Conservation (phyloP, 2,797 vertebrate genomes). For the Cryptoprocta ferox region DNA sequence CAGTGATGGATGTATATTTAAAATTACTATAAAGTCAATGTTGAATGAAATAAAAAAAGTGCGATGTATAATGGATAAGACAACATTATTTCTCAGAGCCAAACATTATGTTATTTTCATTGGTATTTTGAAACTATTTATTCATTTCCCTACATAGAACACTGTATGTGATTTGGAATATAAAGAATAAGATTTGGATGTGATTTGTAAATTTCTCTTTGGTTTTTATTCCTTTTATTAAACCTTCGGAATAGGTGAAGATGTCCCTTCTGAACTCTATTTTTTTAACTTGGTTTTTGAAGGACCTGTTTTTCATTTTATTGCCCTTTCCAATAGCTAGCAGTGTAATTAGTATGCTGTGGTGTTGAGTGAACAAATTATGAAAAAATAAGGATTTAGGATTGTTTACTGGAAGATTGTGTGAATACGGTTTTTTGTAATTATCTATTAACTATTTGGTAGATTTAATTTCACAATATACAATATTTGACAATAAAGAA, state of each 20-base stretch:
- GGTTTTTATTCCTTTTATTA: conserved; percentile 34
- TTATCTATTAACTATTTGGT: neutral
- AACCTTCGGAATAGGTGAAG: conserved; percentile 1
- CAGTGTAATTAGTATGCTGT: neutral
- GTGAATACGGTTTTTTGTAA: neutral
- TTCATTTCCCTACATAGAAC: conserved; percentile 57
- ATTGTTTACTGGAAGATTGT: neutral
- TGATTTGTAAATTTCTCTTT: conserved; percentile 47
- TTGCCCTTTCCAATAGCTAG: conserved; percentile 33
- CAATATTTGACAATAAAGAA: neutral
- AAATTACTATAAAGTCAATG: conserved; percentile 62
- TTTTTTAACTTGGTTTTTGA: conserved; percentile 34
- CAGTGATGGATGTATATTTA: conserved; percentile 66
- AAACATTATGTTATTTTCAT: conserved; percentile 57
- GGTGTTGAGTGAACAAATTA: neutral
- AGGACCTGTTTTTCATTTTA: neutral
- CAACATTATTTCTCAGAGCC: conserved; percentile 65
- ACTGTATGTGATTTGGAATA: conserved; percentile 43
- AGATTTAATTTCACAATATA: neutral
- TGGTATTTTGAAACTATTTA: conserved; percentile 70
- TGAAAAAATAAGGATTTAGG: neutral
- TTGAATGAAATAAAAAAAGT: conserved; percentile 63
- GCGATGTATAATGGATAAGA: conserved; percentile 31
- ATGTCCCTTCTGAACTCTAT: neutral
- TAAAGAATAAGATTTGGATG: conserved; percentile 52